Conservation (phyloP, 2,113 vertebrate genomes). For the Capra hircus region DNA sequence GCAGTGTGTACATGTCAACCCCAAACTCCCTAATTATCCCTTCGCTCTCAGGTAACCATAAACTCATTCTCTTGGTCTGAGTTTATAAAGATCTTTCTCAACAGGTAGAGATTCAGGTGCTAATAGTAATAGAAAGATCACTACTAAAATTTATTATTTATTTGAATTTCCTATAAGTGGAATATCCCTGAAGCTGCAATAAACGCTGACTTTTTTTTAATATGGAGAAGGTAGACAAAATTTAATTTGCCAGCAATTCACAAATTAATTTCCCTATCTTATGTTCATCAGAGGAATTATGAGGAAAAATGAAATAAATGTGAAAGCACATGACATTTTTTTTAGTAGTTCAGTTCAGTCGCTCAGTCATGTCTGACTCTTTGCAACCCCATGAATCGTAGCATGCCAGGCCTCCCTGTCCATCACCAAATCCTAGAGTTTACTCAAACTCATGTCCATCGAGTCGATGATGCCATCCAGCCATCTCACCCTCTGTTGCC, state of each 20-base stretch:
- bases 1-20: neutral
- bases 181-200: neutral
- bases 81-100: neutral
- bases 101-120: neutral
- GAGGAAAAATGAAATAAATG: slow-evolving; percentile 16
- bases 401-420: too few relatives aligned
- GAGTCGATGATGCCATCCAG: too few relatives aligned
- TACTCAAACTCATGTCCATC: too few relatives aligned
- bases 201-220: neutral
- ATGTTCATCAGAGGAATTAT: neutral
- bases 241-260: neutral
- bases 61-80: neutral
- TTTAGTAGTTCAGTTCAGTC: neutral
- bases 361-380: too few relatives aligned
- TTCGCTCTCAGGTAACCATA: neutral
- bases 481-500: too few relatives aligned
- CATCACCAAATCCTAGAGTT: too few relatives aligned
- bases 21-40: neutral
- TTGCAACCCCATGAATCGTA: too few relatives aligned
- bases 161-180: neutral
- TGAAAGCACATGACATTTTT: neutral
- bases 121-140: neutral
- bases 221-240: neutral
- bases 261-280: slow-evolving; percentile 38
- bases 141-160: neutral